phyloP scores from a whole-genome alignment of 2,113 vertebrate species.

The Tenebrosternarchus preto region DNA sequence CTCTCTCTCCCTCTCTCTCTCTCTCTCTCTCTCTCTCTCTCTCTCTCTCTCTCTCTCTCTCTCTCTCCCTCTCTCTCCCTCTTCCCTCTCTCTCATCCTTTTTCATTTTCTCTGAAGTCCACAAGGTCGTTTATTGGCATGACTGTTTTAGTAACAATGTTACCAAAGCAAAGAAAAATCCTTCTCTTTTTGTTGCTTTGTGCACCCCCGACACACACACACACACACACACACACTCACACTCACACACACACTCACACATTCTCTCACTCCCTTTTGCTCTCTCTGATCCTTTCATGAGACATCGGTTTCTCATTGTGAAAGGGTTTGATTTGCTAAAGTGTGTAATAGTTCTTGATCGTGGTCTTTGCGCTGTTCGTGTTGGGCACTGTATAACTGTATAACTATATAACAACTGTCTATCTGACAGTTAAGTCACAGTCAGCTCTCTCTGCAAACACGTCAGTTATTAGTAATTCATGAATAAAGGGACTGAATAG shows the following conservation, averaged over 20 bases:
- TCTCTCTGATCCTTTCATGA: slow-evolving; percentile 44
- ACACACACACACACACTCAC: background rate
- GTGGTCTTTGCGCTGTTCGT: slow-evolving; percentile 11
- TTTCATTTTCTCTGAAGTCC: background rate
- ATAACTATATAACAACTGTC: no score
- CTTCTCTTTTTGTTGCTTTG: no score
- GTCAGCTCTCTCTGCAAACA: background rate
- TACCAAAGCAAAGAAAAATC: no score
- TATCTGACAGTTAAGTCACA: no score
- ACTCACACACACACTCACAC: no score
- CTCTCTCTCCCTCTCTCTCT: slow-evolving; percentile 54
- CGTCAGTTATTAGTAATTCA: background rate
- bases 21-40: background rate
- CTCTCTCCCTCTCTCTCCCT: background rate
- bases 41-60: slow-evolving; percentile 1
- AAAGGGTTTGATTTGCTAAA: slow-evolving; percentile 56
- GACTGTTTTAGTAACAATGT: no score
- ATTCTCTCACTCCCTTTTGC: background rate
- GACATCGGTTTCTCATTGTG: no score
- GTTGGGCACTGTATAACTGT: no score
- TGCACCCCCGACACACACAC: no score
- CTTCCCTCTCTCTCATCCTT: background rate
- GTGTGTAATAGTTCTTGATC: slow-evolving; percentile 44
- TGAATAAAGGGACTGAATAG: background rate
- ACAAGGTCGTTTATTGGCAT: no score